These are phyloP conservation scores for Rhaphigaster nebulosa DNA, from an alignment of 2,888 invertebrate species.

Conservation along the genomic window DNA sequence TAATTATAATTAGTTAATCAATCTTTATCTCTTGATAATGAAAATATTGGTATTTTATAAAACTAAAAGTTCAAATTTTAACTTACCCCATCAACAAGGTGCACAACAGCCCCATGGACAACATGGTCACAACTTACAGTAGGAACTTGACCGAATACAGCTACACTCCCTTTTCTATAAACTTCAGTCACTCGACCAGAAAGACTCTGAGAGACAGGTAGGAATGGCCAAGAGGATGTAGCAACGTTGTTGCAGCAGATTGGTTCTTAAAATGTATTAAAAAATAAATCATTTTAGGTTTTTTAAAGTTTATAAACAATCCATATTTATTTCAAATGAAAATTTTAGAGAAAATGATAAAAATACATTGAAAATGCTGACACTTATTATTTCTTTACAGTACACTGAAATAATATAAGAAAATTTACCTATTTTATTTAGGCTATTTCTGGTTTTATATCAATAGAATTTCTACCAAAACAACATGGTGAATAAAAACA, in stretches of 20 bases:
- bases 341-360: too few relatives aligned
- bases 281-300: neutral
- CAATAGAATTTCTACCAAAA: neutral
- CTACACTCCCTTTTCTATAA: slow-evolving; percentile 64
- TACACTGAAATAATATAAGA: neutral
- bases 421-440: neutral
- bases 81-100: slow-evolving; percentile 59
- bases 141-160: slow-evolving; percentile 67
- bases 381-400: neutral
- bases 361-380: neutral
- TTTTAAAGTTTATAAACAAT: neutral
- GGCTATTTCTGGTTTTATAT: neutral
- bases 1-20: neutral
- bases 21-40: neutral
- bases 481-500: neutral
- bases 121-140: slow-evolving; percentile 68
- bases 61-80: neutral
- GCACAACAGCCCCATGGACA: slow-evolving; percentile 63
- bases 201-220: slow-evolving; percentile 68
- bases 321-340: neutral
- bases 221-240: slow-evolving; percentile 68
- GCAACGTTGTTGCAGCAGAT: slow-evolving; percentile 70
- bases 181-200: slow-evolving; percentile 66
- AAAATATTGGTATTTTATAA: slow-evolving; percentile 2
- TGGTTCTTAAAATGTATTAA: slow-evolving; percentile 65